A percentile compares a stretch with the other conserved stretches of the same genome.
These are phyloP conservation scores for Halcyon leucocephala DNA, from an alignment of 2,797 vertebrate species.

Conservation along the genomic window DNA sequence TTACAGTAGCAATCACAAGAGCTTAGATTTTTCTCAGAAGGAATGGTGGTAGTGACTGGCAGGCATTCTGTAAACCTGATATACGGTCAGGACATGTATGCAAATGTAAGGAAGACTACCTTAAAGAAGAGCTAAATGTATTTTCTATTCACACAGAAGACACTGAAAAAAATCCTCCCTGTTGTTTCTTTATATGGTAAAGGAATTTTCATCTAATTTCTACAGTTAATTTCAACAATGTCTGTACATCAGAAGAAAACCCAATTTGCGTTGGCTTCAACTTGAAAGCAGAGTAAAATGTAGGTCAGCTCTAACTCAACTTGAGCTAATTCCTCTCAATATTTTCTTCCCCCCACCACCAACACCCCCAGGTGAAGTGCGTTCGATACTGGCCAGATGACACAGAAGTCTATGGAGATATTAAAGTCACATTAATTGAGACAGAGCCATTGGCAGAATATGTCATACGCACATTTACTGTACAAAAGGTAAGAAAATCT, in stretches of 20 bases:
- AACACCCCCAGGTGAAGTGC: conserved; percentile 88
- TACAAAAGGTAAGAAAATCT: conserved; percentile 90
- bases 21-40: not conserved
- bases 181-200: not conserved
- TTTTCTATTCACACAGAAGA: not conserved
- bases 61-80: not conserved
- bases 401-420: conserved; percentile 94
- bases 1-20: not conserved
- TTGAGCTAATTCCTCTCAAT: not conserved
- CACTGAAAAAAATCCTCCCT: not conserved
- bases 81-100: not conserved
- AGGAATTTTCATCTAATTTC: conserved; percentile 4
- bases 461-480: conserved; percentile 95
- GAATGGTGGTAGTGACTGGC: not conserved
- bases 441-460: conserved; percentile 96
- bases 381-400: conserved; percentile 98
- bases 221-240: not conserved
- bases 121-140: not conserved
- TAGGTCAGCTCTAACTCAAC: not conserved
- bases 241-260: not conserved
- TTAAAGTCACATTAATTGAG: conserved; percentile 97
- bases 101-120: not conserved
- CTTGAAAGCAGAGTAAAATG: not conserved
- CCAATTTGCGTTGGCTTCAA: not conserved
- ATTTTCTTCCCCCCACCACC: not conserved